Percentiles rank a stretch among this genome's conserved stretches.
phyloP scores from a whole-genome alignment of 2,888 invertebrate genomes.

The Microctonus hyperodae region DNA sequence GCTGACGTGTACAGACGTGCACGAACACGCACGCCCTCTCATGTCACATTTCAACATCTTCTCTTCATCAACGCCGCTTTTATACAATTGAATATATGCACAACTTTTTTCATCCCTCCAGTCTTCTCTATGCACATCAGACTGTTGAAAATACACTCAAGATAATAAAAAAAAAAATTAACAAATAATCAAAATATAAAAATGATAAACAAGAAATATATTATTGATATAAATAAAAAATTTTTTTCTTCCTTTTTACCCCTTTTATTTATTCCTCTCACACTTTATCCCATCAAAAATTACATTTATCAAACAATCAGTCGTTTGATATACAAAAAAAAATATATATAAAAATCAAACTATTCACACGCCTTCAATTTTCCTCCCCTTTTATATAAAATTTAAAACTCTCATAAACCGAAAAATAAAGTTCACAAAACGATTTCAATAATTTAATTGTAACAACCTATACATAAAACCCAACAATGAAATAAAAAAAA shows the following conservation, averaged over 20 bases:
- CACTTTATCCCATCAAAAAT: conserved; percentile 35
- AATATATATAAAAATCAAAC: neutral
- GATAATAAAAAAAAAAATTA: too few relatives aligned
- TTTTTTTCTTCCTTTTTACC: neutral
- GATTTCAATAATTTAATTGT: conserved; percentile 50
- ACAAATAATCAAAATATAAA: too few relatives aligned
- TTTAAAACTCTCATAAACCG: conserved; percentile 20
- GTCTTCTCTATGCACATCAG: neutral
- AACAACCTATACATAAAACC: too few relatives aligned
- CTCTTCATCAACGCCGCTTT: conserved; percentile 27
- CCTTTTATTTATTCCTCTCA: conserved; percentile 25
- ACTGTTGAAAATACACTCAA: too few relatives aligned
- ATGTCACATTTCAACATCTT: conserved; percentile 46
- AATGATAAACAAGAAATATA: neutral
- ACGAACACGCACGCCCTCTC: conserved; percentile 48
- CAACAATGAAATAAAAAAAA: too few relatives aligned
- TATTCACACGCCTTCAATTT: conserved; percentile 41
- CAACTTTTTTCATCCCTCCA: neutral
- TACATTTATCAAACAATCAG: conserved; percentile 39
- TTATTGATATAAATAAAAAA: neutral
- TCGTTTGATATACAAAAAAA: conserved; percentile 19
- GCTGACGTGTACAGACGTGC: conserved; percentile 36
- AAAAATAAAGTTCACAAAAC: conserved; percentile 37
- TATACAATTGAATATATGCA: neutral
- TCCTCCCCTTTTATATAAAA: conserved; percentile 49